Percentiles rank a stretch among this genome's conserved stretches.
These are phyloP conservation scores for Lepidurus packardi DNA, from an alignment of 1,140 invertebrate genomes.

Conservation along the genomic window DNA sequence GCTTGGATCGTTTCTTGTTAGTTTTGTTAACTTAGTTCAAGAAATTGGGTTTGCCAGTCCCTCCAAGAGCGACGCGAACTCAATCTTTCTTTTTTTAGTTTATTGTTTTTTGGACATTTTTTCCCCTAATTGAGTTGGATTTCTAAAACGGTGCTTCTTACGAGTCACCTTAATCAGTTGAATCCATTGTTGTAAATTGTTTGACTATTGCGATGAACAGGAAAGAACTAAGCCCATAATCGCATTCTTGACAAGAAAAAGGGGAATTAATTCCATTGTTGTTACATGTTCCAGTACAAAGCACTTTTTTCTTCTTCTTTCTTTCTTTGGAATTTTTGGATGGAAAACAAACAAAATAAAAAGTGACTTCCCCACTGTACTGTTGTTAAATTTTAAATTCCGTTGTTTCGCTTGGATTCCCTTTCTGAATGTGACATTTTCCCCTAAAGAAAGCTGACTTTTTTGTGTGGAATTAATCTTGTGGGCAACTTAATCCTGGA, in stretches of 20 bases:
- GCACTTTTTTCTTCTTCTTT: not conserved
- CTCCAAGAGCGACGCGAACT: not conserved
- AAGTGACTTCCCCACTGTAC: not conserved
- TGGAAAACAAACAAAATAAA: not conserved
- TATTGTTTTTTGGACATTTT: not conserved
- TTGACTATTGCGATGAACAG: not conserved
- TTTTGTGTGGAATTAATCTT: not conserved
- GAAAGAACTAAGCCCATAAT: not conserved
- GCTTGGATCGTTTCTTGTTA: not conserved
- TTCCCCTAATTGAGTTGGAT: not conserved
- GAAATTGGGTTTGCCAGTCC: not conserved
- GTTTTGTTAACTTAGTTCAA: not conserved
- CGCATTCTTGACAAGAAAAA: not conserved
- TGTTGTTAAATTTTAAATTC: too few species aligned
- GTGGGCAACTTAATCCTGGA: constrained; percentile 1
- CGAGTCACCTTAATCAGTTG: constrained; percentile 12
- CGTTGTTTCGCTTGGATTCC: not conserved
- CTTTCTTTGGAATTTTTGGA: not conserved
- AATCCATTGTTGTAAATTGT: constrained; percentile 9
- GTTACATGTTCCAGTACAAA: constrained; percentile 22
- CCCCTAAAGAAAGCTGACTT: not conserved
- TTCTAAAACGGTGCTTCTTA: constrained; percentile 11
- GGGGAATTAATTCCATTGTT: not conserved
- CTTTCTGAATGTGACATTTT: not conserved
- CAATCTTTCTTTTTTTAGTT: not conserved